Percentiles rank a stretch among this genome's conserved stretches.
Conservation (phyloP, 2,888 invertebrate genomes). For the Acrobasis consociella region DNA sequence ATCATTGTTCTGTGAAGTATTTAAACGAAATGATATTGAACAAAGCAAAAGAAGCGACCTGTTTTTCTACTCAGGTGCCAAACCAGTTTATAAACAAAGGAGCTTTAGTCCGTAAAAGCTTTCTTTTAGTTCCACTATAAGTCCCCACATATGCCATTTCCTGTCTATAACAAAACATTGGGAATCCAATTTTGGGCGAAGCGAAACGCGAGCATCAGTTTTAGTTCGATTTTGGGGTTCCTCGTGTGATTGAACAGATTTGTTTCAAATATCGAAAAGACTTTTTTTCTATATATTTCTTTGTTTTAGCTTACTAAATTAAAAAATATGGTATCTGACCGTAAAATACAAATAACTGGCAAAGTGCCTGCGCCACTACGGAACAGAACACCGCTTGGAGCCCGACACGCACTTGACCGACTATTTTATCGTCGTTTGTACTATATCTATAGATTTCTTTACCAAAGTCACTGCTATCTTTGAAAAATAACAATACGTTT, state of each 20-base stretch:
- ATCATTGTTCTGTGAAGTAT: not conserved
- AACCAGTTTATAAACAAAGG: not conserved
- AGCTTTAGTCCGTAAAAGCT: conserved; percentile 14
- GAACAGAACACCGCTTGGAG: too few species aligned
- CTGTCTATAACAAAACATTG: conserved; percentile 16
- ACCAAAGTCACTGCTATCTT: too few species aligned
- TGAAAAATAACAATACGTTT: too few species aligned
- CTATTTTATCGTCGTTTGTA: too few species aligned
- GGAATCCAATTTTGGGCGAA: conserved; percentile 15
- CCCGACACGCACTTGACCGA: too few species aligned
- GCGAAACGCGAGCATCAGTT: not conserved
- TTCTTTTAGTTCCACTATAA: conserved; percentile 10
- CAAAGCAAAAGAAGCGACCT: not conserved
- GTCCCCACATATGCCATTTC: conserved; percentile 2
- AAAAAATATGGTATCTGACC: too few species aligned
- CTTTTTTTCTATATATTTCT: too few species aligned
- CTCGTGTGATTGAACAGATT: too few species aligned
- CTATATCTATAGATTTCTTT: too few species aligned
- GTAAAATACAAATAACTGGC: too few species aligned
- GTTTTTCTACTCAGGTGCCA: conserved; percentile 1
- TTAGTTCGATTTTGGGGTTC: conserved; percentile 5
- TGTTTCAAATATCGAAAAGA: not conserved
- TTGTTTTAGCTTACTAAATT: too few species aligned
- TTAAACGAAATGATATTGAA: not conserved
- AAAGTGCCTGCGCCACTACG: too few species aligned